phyloP scores from a whole-genome alignment of 2,888 invertebrate species.

The Lepidonotus clava region DNA sequence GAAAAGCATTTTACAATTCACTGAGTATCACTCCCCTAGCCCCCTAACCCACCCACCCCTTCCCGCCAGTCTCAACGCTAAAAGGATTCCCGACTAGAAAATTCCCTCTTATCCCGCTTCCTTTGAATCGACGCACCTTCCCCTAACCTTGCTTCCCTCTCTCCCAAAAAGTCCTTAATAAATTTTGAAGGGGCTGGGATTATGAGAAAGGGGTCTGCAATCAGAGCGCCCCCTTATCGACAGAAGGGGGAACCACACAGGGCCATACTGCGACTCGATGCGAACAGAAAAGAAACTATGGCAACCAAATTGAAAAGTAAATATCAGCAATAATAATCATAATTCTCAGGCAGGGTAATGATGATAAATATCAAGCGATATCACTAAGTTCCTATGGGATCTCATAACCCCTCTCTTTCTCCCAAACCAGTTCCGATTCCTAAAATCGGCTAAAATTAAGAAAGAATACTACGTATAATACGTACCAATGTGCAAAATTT shows the following conservation, averaged over 20 bases:
- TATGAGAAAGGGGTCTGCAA: slow-evolving; percentile 9
- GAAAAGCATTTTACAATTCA: background rate
- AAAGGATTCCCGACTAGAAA: slow-evolving; percentile 29
- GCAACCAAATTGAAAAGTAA: background rate
- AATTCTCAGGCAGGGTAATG: too few species aligned
- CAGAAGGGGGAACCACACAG: background rate
- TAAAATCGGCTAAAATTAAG: too few species aligned
- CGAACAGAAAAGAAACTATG: slow-evolving; percentile 10
- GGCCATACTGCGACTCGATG: background rate
- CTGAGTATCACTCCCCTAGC: slow-evolving; percentile 10
- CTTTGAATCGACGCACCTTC: background rate
- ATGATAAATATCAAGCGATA: too few species aligned
- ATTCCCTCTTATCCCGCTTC: background rate
- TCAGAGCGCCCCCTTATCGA: background rate
- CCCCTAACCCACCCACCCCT: too few species aligned
- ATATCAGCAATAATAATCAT: too few species aligned
- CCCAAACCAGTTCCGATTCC: too few species aligned
- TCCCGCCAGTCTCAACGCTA: background rate
- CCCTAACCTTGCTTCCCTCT: background rate
- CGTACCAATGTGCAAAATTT: too few species aligned
- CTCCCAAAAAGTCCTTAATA: slow-evolving; percentile 6
- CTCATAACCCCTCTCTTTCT: too few species aligned
- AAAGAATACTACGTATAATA: too few species aligned
- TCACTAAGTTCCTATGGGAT: too few species aligned
- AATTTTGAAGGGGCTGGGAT: slow-evolving; percentile 32